Percentiles rank a stretch among this genome's conserved stretches.
These are phyloP conservation scores for Dasypolia templi DNA, from an alignment of 2,888 invertebrate species.

Conservation along the genomic window DNA sequence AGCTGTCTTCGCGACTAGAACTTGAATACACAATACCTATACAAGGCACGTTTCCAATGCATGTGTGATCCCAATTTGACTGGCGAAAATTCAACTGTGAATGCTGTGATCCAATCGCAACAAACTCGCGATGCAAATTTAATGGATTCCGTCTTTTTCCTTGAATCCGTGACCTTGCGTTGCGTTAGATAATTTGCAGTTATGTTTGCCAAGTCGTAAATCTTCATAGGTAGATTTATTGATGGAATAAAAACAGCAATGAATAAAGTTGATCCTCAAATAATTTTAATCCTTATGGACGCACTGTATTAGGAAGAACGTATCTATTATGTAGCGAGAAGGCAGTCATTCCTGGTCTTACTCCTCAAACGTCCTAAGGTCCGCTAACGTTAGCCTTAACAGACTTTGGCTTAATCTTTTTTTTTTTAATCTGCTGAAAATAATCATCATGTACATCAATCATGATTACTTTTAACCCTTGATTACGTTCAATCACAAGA, in stretches of 20 bases:
- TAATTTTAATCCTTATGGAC: background rate
- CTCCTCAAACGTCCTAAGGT: too few species aligned
- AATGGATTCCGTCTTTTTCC: background rate
- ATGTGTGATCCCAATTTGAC: background rate
- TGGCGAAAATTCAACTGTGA: background rate
- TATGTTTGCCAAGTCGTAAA: background rate
- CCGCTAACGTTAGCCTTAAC: too few species aligned
- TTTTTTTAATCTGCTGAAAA: too few species aligned
- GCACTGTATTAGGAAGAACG: background rate
- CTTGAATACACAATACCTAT: background rate
- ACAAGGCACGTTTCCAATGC: background rate
- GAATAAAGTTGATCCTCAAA: background rate
- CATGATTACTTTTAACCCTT: too few species aligned
- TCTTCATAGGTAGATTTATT: background rate
- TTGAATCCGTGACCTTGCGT: background rate
- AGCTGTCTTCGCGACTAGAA: background rate
- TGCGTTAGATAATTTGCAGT: background rate
- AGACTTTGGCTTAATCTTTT: too few species aligned
- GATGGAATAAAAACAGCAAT: background rate
- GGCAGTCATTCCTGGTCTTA: too few species aligned
- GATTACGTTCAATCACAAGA: too few species aligned
- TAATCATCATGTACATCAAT: too few species aligned
- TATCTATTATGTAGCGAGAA: too few species aligned
- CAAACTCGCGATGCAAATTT: background rate
- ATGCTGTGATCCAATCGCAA: background rate